Evolutionary conservation across 2,797 vertebrate genomes (phyloP), one percentile per base, ranked within the genome.

Genomic region (Aulostomus chinensis): DNA sequence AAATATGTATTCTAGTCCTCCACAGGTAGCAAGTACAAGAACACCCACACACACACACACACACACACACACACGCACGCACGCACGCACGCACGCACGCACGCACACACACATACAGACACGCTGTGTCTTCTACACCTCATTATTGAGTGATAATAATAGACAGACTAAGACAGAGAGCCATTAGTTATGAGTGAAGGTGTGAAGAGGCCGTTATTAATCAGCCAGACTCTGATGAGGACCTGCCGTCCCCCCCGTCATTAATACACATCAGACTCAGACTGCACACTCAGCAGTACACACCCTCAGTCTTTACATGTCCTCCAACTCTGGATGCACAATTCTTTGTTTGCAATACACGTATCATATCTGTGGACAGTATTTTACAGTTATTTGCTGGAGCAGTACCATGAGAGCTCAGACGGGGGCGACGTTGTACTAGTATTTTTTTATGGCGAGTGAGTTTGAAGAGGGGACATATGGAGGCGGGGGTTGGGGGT

Each of bases 71-170:
- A n/a, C n/a, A n/a, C n/a, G n/a, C n/a, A n/a, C 47, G 24, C 22
- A 25, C 28, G 46, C 22, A 26, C 21, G 26, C 43, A 25, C 43
- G 38, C 37, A 30, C 26, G 42, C 32, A 36, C 36, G 57, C 54
- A 46, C 22, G 34, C 30, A 67, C 25, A 32, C 30, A 53, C 33
- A 56, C n/a, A n/a, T n/a, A n/a, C n/a, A n/a, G n/a, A n/a, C n/a
- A n/a, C n/a, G n/a, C n/a, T 36, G 30, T 1, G 9, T 14, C 68
- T 65, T 74, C 65, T 68, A 73, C 78, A 84, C 41, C 76, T 88
- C 72, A 87, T 88, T 84, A 88, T 78, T 72, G 71, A 79, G 71
- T 63, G 84, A 79, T 89, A 89, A 88, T 88, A 83, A 88, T 88
- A 88, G 86, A 81, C 77, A 82, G 63, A 47, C 66, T 41, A 46